These are phyloP conservation scores for Alitta virens DNA, from an alignment of 2,888 invertebrate genomes.

Conservation along the genomic window DNA sequence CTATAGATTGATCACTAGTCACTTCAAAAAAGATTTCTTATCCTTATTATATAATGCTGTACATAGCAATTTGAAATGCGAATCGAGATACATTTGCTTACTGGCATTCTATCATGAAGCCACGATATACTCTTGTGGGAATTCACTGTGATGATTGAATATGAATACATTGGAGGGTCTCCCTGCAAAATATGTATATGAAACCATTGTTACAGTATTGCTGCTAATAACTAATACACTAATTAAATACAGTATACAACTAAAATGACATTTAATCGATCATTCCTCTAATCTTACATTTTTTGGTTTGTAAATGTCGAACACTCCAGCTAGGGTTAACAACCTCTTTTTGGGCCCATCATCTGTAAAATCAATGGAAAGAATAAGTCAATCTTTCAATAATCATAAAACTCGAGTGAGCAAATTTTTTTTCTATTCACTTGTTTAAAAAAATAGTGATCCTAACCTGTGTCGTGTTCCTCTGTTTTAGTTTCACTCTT, in stretches of 20 bases:
- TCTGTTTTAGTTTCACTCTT: constrained; percentile 4
- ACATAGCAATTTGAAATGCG: not conserved
- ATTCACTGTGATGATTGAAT: constrained; percentile 76
- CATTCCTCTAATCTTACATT: constrained; percentile 39
- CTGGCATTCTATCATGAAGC: constrained; percentile 31
- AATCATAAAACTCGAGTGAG: too few relatives aligned
- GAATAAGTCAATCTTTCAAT: too few relatives aligned
- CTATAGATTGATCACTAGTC: too few relatives aligned
- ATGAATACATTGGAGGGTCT: constrained; percentile 66
- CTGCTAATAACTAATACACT: too few relatives aligned
- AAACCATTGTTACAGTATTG: too few relatives aligned
- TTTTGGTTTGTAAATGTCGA: constrained; percentile 66
- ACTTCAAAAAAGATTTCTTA: too few relatives aligned
- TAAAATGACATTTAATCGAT: not conserved
- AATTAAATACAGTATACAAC: too few relatives aligned
- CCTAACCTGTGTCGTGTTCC: not conserved
- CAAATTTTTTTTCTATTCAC: too few relatives aligned
- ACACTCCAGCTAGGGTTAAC: constrained; percentile 75
- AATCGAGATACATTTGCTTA: constrained; percentile 8
- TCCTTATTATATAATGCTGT: too few relatives aligned
- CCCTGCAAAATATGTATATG: too few relatives aligned
- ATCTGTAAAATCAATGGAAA: constrained; percentile 14
- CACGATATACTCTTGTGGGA: constrained; percentile 24
- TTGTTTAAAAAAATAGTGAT: too few relatives aligned
- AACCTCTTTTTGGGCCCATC: constrained; percentile 56